phyloP scores from a whole-genome alignment of 2,888 invertebrate species.

The Euproctis similis region DNA sequence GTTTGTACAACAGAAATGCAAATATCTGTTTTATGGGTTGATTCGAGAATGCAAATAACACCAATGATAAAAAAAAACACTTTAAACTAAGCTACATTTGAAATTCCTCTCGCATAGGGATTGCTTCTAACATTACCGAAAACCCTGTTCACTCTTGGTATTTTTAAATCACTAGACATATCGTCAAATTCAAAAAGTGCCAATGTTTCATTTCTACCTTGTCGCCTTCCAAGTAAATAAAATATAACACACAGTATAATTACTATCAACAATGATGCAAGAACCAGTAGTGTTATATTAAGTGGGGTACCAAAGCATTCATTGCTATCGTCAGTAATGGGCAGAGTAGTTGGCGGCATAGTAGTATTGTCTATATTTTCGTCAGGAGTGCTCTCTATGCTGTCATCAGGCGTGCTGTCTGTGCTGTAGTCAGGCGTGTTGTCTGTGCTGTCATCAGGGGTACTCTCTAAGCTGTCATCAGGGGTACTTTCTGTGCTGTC shows the following conservation, averaged over 20 bases:
- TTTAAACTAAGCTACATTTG: constrained; percentile 2
- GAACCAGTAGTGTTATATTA: constrained; percentile 18
- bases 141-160: constrained; percentile 20
- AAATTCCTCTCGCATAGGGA: constrained; percentile 13
- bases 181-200: constrained; percentile 12
- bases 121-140: constrained; percentile 15
- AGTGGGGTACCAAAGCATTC: constrained; percentile 24
- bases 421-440: constrained; percentile 1
- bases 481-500: not conserved
- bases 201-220: constrained; percentile 4
- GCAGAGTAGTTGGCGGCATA: constrained; percentile 6
- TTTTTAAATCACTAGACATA: constrained; percentile 8
- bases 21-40: too few relatives aligned
- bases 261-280: constrained; percentile 16
- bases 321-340: not conserved
- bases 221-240: constrained; percentile 20
- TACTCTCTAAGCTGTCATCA: constrained; percentile 1
- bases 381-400: constrained; percentile 2
- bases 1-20: too few relatives aligned
- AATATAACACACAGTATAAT: constrained; percentile 14
- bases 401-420: constrained; percentile 2
- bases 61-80: not conserved
- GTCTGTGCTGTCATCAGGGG: constrained; percentile 1
- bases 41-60: too few relatives aligned
- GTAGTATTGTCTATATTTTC: not conserved